Evolutionary conservation across 2,113 vertebrate genomes (phyloP).

Genomic region (Uria aalge): DNA sequence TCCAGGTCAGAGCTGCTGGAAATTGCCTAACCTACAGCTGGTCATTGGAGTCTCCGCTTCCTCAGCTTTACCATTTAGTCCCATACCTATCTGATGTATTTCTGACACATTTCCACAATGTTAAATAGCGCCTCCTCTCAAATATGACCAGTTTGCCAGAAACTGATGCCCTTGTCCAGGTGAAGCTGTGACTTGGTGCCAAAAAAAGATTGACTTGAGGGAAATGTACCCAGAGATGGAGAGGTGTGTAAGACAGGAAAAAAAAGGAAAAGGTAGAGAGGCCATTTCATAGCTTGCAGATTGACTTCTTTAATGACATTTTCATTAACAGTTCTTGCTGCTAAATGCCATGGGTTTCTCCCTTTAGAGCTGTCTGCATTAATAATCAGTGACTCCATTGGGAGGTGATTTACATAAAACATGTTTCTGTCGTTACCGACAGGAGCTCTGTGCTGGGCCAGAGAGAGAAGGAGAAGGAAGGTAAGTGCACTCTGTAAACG

Average conservation of each 20-base stretch:
- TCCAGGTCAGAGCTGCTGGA: not conserved
- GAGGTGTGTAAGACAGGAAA: not conserved
- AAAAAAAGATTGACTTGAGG: not conserved
- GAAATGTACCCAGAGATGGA: not conserved
- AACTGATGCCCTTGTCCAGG: not conserved
- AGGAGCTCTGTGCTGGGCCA: not conserved
- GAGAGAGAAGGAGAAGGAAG: not conserved
- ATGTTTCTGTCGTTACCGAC: not conserved
- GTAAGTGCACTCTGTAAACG: not conserved
- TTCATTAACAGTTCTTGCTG: constrained; percentile 29
- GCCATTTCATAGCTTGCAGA: not conserved
- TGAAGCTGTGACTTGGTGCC: not conserved
- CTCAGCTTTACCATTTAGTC: not conserved
- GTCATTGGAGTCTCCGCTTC: not conserved
- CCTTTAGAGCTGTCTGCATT: not conserved
- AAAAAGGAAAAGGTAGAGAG: not conserved
- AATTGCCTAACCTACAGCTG: not conserved
- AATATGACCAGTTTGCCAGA: not conserved
- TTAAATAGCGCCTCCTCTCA: not conserved
- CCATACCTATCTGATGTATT: not conserved
- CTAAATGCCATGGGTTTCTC: constrained; percentile 20
- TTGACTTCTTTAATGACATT: constrained; percentile 42
- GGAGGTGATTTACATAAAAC: constrained; percentile 24
- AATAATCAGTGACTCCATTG: constrained; percentile 14
- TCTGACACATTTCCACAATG: not conserved